These are phyloP conservation scores for Platycheirus rosarum DNA, from an alignment of 2,888 invertebrate species.

Conservation along the genomic window DNA sequence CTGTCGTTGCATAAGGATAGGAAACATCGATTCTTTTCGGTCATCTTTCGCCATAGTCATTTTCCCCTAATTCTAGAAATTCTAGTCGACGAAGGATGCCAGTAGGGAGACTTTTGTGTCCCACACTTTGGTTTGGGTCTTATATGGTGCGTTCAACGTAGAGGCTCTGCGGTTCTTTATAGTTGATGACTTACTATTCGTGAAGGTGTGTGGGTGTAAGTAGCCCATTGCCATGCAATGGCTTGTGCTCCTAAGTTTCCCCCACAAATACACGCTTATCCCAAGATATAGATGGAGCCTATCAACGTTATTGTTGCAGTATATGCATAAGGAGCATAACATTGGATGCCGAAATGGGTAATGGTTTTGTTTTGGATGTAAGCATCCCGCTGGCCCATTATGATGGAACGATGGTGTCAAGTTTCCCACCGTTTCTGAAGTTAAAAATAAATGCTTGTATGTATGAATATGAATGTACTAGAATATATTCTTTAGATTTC, in stretches of 20 bases:
- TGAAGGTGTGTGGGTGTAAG: conserved; percentile 40
- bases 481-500: no score
- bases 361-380: conserved; percentile 10
- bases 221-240: conserved; percentile 29
- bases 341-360: conserved; percentile 32
- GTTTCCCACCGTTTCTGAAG: not conserved
- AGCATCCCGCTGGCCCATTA: not conserved
- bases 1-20: conserved; percentile 49
- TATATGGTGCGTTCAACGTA: conserved; percentile 11
- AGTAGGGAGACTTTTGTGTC: conserved; percentile 44
- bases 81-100: conserved; percentile 64
- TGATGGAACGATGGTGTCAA: not conserved
- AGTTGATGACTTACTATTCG: conserved; percentile 65
- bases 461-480: not conserved
- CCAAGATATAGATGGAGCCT: conserved; percentile 56
- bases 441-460: no score
- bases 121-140: conserved; percentile 22
- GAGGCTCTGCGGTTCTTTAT: conserved; percentile 50
- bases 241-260: conserved; percentile 37
- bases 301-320: conserved; percentile 53
- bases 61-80: conserved; percentile 70
- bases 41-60: conserved; percentile 68
- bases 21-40: conserved; percentile 69
- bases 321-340: not conserved
- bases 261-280: conserved; percentile 44